phyloP scores from a whole-genome alignment of 2,113 vertebrate genomes.

The Scolopax mira region DNA sequence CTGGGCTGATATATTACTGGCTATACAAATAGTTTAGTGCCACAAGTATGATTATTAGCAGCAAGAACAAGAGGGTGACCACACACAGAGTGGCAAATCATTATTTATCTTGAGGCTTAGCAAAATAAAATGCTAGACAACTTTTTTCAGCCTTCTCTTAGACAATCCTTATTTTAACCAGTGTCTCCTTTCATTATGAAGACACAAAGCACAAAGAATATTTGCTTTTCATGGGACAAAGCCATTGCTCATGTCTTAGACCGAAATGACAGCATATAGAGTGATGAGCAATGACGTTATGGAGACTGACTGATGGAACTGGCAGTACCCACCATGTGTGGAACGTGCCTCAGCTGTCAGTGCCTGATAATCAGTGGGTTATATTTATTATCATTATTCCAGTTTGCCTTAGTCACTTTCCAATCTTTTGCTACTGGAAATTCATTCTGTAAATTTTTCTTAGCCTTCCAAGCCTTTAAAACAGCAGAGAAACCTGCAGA shows the following conservation, averaged over 20 bases:
- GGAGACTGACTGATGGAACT: neutral
- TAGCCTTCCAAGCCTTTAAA: neutral
- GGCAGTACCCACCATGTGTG: neutral
- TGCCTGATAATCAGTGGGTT: neutral
- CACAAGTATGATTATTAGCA: constrained; percentile 25
- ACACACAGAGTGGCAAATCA: neutral
- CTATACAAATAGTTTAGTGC: neutral
- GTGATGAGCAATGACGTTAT: neutral
- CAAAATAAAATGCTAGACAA: neutral
- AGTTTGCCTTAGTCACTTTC: neutral
- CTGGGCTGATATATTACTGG: neutral
- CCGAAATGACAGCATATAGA: neutral
- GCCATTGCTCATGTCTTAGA: neutral
- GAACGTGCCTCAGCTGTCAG: neutral
- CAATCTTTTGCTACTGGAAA: neutral
- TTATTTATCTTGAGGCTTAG: neutral
- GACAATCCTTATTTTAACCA: neutral
- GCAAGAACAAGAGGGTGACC: neutral
- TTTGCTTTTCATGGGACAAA: constrained; percentile 14
- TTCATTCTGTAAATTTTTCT: neutral
- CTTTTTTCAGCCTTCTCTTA: constrained; percentile 1
- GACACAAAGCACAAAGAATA: neutral
- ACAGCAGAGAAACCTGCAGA: neutral
- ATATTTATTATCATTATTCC: neutral
- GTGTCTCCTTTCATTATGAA: neutral